Conservation (phyloP, 2,888 invertebrate species). For the Machimus rusticus region DNA sequence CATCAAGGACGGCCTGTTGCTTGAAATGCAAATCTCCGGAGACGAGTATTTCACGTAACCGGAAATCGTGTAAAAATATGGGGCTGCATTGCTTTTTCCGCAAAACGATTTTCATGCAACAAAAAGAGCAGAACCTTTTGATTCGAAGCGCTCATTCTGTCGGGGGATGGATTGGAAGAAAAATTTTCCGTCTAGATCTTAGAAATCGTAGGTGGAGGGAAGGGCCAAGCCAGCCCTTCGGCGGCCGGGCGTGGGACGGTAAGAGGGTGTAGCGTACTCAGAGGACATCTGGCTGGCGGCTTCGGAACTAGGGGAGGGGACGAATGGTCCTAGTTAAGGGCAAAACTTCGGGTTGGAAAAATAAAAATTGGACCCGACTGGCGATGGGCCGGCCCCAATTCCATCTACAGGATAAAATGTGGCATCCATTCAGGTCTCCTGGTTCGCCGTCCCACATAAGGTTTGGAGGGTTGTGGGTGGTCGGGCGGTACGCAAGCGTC, state of each 20-base stretch:
- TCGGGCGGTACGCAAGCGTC: conserved; percentile 45
- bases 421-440: conserved; percentile 11
- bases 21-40: neutral
- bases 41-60: neutral
- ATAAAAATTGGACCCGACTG: neutral
- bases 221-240: neutral
- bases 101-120: neutral
- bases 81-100: neutral
- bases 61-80: neutral
- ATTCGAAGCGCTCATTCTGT: neutral
- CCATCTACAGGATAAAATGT: neutral
- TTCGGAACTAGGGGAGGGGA: neutral
- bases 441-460: conserved; percentile 37
- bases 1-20: neutral
- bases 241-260: neutral
- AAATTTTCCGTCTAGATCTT: neutral
- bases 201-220: neutral
- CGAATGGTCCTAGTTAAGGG: neutral
- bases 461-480: conserved; percentile 41
- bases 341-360: neutral
- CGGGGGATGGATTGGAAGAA: neutral
- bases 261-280: neutral
- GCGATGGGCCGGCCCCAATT: neutral
- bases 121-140: neutral
- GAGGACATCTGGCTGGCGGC: neutral